Evolutionary conservation across 2,888 invertebrate species (phyloP), one percentile per base, ranked within the genome.

Genomic region (Acanthococcus lagerstroemiae): DNA sequence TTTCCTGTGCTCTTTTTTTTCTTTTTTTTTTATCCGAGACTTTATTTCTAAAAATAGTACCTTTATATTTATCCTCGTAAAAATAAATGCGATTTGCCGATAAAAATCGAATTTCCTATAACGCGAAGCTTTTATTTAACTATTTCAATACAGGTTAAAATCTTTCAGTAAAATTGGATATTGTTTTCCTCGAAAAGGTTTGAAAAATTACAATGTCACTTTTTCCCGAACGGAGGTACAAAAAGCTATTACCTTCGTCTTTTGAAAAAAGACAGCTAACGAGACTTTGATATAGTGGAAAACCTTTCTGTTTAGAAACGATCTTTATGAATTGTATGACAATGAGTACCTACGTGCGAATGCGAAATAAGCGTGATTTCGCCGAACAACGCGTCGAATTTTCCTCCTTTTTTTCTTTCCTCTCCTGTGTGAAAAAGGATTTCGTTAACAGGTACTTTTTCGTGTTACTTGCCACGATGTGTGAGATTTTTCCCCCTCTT

Each of bases 111-210:
- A 54, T 54, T 54, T 52, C 37, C 22, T 63, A 54, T 44, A 54
- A 63, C 52, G 63, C 37, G 54, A 63, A 63, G 63, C 63, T 63
- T 58, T 63, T 63, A 63, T 63, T 63, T 63, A 63, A 63, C 63
- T 54, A 63, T 63, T 63, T 63, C 63, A 63, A 52, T 54, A 63
- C 48, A 63, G 52, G 63, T 63, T 63, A 63, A 63, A 63, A 63
- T 63, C 63, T 52, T 52, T 52, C 54, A 52, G 22, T 44, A 63
- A 52, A 63, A 63, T 63, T 63, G 63, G 63, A 63, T 63, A 63
- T 63, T 63, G 63, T 63, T 61, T 61, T 61, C 60, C n/a, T 54
- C 30, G 63, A 46, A 44, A 37, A 50, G 52, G 50, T 63, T 63
- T 50, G 52, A 63, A 63, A 63, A 63, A 52, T 54, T 52, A 50